Evolutionary conservation across 2,797 vertebrate genomes (phyloP).

Genomic region (Craterocephalus amniculus): DNA sequence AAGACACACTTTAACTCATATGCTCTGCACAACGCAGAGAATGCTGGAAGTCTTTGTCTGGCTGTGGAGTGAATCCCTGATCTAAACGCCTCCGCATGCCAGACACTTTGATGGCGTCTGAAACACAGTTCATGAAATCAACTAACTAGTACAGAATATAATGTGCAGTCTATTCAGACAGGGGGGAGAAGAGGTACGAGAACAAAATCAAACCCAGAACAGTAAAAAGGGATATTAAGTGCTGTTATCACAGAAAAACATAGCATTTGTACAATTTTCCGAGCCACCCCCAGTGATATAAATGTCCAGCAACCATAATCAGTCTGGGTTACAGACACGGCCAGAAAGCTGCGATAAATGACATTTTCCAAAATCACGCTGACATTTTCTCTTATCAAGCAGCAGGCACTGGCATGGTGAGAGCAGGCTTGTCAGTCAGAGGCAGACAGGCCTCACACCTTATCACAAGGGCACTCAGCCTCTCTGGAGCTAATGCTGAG

Average conservation of each 20-base stretch:
- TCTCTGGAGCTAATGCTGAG: slow-evolving; percentile 74
- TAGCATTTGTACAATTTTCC: slow-evolving; percentile 71
- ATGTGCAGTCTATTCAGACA: slow-evolving; percentile 40
- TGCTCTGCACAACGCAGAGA: slow-evolving; percentile 69
- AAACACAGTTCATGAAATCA: slow-evolving; percentile 64
- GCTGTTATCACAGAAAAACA: slow-evolving; percentile 76
- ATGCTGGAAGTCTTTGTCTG: slow-evolving; percentile 75
- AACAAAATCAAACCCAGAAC: slow-evolving; percentile 71
- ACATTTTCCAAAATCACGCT: slow-evolving; percentile 85
- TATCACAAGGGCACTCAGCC: slow-evolving; percentile 82
- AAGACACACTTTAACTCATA: slow-evolving; percentile 68
- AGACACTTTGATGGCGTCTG: slow-evolving; percentile 64
- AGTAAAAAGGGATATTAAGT: slow-evolving; percentile 64
- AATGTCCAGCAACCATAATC: slow-evolving; percentile 81
- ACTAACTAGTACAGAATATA: slow-evolving; percentile 41
- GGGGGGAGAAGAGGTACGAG: slow-evolving; percentile 55
- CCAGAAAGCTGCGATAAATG: slow-evolving; percentile 83
- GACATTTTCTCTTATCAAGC: slow-evolving; percentile 88
- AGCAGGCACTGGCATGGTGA: slow-evolving; percentile 81
- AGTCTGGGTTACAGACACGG: slow-evolving; percentile 79
- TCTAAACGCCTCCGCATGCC: slow-evolving; percentile 65
- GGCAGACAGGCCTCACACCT: slow-evolving; percentile 85
- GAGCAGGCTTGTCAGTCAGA: slow-evolving; percentile 85
- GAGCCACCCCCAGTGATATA: slow-evolving; percentile 77
- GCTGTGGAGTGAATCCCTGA: slow-evolving; percentile 65